Conservation (phyloP, 2,797 vertebrate species). For the Poecilia gillii region DNA sequence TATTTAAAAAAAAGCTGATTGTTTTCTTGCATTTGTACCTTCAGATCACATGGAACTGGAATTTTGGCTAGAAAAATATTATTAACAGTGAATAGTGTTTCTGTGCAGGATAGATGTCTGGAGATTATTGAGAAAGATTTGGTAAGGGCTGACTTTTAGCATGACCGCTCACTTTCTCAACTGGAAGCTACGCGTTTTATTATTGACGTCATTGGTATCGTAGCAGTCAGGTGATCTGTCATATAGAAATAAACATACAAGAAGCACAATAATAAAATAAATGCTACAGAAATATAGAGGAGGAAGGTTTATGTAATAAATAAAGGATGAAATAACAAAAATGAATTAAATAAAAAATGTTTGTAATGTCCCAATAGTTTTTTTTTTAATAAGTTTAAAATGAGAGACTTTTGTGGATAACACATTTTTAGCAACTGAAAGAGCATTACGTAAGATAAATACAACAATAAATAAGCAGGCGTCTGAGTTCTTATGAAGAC, state of each 20-base stretch:
- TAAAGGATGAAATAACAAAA: not conserved
- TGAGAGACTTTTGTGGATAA: not conserved
- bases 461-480: not conserved
- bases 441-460: too few relatives aligned
- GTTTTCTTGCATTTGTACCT: not conserved
- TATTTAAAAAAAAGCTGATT: conserved; percentile 1
- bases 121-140: not conserved
- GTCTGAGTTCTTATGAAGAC: too few relatives aligned
- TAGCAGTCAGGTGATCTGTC: not conserved
- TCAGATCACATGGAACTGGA: not conserved
- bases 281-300: not conserved
- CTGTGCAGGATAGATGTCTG: not conserved
- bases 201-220: not conserved
- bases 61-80: not conserved
- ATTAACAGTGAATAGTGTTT: not conserved
- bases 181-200: not conserved
- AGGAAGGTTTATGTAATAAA: not conserved
- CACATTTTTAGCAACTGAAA: not conserved
- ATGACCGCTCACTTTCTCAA: not conserved
- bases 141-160: not conserved
- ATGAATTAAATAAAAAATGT: not conserved
- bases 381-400: not conserved
- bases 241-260: not conserved
- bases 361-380: not conserved
- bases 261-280: not conserved